Evolutionary conservation across 2,797 vertebrate genomes (phyloP), one percentile per base, ranked within the genome.

Genomic region (Sus cebifrons): DNA sequence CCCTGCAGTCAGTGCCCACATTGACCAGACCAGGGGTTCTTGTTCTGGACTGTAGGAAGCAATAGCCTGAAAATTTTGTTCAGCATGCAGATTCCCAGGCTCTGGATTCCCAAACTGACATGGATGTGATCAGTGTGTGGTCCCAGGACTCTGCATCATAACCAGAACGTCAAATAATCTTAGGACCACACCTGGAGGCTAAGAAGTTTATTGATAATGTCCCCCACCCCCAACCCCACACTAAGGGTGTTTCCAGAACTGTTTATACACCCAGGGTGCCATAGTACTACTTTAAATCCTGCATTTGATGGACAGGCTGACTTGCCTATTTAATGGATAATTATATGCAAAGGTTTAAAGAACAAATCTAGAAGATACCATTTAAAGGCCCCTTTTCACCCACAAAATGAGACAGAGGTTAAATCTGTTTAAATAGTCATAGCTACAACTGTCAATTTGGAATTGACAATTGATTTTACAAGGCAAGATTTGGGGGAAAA

Each of bases 351-450:
- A 85, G 9, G 0, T 4, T 70, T 81, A 74, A 74, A 78, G 56
- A 90, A 65, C 8, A 81, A 81, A 56, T 64, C 52, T 90, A 58
- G 16, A 67, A 40, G 62, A 40, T 36, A 79, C 52, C 40, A 71
- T 25, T 79, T 75, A 62, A 96, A 84, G 27, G 10, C n/a, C 40
- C 89, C 29, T 87, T 89, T 65, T 74, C 18, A 77, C n/a, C 29
- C 15, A n/a, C 49, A 49, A 95, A 92, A 86, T 64, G 29, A 95
- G 49, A 91, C 15, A 64, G 29, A 91, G 54, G 15, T 89, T 82
- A 40, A 83, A 78, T 52, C 81, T 94, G n/a, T 94, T 91, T 74
- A 65, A 94, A 58, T 12, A 82, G 36, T 84, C 56, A 56, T 44
- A 77, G 64, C 32, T 84, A 6, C 68, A 64, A 29, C 58, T 89